A percentile compares a stretch with the other conserved stretches of the same genome.
phyloP scores from a whole-genome alignment of 2,113 vertebrate genomes.

The Malurus melanocephalus region DNA sequence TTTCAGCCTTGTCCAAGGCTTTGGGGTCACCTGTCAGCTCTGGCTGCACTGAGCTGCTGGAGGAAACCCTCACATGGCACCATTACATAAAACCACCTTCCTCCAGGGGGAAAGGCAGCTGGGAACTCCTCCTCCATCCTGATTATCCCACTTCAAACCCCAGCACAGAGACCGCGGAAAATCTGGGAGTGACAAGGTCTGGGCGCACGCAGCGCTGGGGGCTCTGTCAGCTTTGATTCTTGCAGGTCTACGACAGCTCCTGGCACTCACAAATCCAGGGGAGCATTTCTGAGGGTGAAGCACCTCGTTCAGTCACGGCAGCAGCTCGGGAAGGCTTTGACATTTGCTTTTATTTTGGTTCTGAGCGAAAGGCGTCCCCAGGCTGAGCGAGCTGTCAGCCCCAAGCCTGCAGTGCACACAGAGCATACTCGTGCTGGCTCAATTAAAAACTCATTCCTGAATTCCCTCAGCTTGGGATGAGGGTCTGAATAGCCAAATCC shows the following conservation, averaged over 20 bases:
- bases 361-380: not conserved
- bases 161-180: not conserved
- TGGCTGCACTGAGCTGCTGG: not conserved
- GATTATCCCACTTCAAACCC: not conserved
- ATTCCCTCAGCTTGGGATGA: not conserved
- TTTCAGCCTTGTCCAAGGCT: not conserved
- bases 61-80: not conserved
- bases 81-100: not conserved
- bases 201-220: not conserved
- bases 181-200: not conserved
- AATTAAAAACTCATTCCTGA: not conserved
- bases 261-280: not conserved
- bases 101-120: not conserved
- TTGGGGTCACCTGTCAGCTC: not conserved
- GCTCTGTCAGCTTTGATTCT: not conserved
- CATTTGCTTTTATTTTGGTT: not conserved
- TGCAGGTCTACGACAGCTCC: not conserved
- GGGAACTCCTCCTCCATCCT: not conserved
- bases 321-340: not conserved
- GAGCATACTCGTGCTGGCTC: not conserved
- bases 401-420: not conserved
- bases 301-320: not conserved
- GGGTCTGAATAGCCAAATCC: not conserved
- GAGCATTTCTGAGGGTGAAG: not conserved
- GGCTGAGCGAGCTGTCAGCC: slow-evolving; percentile 38